Conservation (phyloP, 2,888 invertebrate species). For the Stenichneumon culpator region DNA sequence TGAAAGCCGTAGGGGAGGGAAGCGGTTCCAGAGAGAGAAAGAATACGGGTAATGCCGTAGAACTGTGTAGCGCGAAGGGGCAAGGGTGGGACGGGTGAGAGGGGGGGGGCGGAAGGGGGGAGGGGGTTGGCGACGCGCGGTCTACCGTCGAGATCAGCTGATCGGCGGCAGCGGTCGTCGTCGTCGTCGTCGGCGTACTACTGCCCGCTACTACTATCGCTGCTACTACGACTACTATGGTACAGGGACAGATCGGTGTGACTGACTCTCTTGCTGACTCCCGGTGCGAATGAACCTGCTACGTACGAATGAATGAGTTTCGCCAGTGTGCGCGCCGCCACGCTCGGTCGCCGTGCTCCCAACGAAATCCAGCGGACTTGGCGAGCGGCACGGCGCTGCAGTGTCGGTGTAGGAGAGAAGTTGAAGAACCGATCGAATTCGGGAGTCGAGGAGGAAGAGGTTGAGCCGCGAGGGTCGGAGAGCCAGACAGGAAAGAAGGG, state of each 20-base stretch:
- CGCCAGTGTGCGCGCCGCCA: background rate
- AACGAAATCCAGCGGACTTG: conserved; percentile 26
- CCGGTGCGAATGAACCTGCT: conserved; percentile 38
- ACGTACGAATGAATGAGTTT: conserved; percentile 42
- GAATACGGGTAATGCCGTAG: conserved; percentile 66
- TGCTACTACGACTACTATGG: conserved; percentile 13
- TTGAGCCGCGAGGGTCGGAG: too few species aligned
- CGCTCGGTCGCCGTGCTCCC: conserved; percentile 17
- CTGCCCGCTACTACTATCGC: conserved; percentile 16
- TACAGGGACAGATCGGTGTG: conserved; percentile 38
- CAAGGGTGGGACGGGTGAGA: conserved; percentile 64
- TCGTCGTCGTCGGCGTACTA: conserved; percentile 2
- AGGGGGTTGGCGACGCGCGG: conserved; percentile 81
- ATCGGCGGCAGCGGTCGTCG: conserved; percentile 67
- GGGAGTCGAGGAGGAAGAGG: too few species aligned
- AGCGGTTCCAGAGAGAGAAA: conserved; percentile 68
- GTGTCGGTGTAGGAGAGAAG: too few species aligned
- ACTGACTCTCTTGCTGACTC: conserved; percentile 53
- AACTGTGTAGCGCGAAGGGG: conserved; percentile 58
- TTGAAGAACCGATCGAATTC: background rate
- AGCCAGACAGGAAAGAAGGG: too few species aligned
- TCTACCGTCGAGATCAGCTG: conserved; percentile 80
- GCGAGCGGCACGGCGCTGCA: background rate
- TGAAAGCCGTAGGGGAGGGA: conserved; percentile 67
- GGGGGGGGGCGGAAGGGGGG: conserved; percentile 62